Evolutionary conservation across 2,113 vertebrate genomes (phyloP), one percentile per base, ranked within the genome.

Genomic region (Phalacrocorax carbo): DNA sequence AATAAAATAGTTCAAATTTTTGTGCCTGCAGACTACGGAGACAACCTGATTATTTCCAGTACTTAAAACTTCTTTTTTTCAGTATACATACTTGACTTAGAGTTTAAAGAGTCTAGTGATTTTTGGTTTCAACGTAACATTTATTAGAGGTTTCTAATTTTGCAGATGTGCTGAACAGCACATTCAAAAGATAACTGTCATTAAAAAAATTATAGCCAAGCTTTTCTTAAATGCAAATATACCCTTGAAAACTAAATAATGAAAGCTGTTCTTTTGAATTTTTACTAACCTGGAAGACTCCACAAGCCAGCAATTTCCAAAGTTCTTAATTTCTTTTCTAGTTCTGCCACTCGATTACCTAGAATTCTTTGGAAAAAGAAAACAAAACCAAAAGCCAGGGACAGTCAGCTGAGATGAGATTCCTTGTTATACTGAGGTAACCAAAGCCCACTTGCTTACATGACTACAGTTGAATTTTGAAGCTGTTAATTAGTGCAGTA

Each of bases 231-330:
- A 89, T 51, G 40, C 23, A 86, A 83, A 76, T 23, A 87, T 40
- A 72, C 5, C 30, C 34, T 46, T 46, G 15, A 89, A 96, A 93
- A 79, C 20, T 27, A 76, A 82, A 73, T 19, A 90, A 90, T 21
- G 32, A 36, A 91, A 81, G 25, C 8, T 62, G 27, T 44, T 81
- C 32, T 78, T 49, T 71, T 85, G 30, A 94, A 86, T 87, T 91
- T 93, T 68, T 77, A 94, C 97, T 94, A 94, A 99, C 99, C 99
- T 98, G 99, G 99, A 69, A 99, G 99, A 97, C 99, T 99, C 99
- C 99, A 99, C 91, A 99, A 98, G 77, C 99, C 99, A 90, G 99
- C 99, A 40, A 99, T 98, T 98, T 99, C 99, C 94, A 99, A 96
- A 38, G 99, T 99, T 98, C 99, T 99, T 69, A 99, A 97, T 92